A percentile compares a stretch with the other conserved stretches of the same genome.
phyloP scores from a whole-genome alignment of 1,140 invertebrate genomes.

The Mylabris phalerata region DNA sequence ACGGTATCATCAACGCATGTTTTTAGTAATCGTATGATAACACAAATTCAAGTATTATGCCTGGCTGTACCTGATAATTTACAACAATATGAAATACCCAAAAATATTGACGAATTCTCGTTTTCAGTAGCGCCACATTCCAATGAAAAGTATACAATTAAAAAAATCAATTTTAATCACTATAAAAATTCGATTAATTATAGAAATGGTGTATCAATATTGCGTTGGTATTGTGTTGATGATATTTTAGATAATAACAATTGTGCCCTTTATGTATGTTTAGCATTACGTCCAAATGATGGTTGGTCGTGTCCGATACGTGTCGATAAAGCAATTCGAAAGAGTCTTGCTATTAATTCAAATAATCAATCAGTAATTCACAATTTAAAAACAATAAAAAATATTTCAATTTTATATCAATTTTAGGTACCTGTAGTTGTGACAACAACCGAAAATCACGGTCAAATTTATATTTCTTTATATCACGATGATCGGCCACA shows the following conservation, averaged over 20 bases:
- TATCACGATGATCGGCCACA: constrained; percentile 52
- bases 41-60: constrained; percentile 46
- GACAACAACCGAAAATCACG: constrained; percentile 49
- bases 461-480: constrained; percentile 51
- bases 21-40: constrained; percentile 48
- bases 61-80: constrained; percentile 44
- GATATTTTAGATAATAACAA: constrained; percentile 18
- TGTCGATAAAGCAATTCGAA: constrained; percentile 41
- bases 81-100: constrained; percentile 37
- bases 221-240: constrained; percentile 42
- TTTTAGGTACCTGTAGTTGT: constrained; percentile 45
- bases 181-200: too few relatives aligned
- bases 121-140: constrained; percentile 40
- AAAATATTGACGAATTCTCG: constrained; percentile 39
- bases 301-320: constrained; percentile 50
- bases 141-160: constrained; percentile 38
- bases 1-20: constrained; percentile 50
- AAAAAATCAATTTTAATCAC: neutral
- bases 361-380: constrained; percentile 2
- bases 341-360: constrained; percentile 7
- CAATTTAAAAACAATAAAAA: neutral
- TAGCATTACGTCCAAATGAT: constrained; percentile 41
- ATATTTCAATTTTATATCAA: too few relatives aligned
- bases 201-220: constrained; percentile 42
- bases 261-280: constrained; percentile 38